Conservation (phyloP, 2,113 vertebrate species). For the Penelope pileata region DNA sequence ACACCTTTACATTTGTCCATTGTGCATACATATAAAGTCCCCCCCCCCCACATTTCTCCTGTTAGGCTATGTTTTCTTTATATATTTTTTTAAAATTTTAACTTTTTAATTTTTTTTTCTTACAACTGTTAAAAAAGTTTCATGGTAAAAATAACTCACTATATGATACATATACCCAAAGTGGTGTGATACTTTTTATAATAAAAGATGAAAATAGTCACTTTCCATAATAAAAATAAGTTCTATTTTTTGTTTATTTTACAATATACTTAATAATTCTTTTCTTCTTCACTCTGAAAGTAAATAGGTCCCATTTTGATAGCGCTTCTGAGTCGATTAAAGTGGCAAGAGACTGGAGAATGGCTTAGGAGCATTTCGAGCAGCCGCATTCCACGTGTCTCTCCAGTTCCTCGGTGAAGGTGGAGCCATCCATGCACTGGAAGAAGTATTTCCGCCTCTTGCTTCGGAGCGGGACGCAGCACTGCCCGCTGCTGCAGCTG, state of each 20-base stretch:
- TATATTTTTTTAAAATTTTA: conserved; percentile 65
- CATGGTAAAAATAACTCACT: conserved; percentile 93
- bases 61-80: conserved; percentile 70
- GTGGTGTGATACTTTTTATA: conserved; percentile 88
- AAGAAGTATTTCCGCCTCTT: conserved; percentile 91
- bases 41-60: conserved; percentile 50
- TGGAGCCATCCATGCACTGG: conserved; percentile 90
- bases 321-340: conserved; percentile 65
- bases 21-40: conserved; percentile 29
- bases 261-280: conserved; percentile 98
- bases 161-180: conserved; percentile 89
- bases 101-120: conserved; percentile 73
- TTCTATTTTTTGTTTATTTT: conserved; percentile 99
- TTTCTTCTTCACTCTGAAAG: conserved; percentile 79
- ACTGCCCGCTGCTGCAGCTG: conserved; percentile 82
- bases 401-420: conserved; percentile 93
- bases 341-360: conserved; percentile 4
- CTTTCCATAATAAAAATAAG: conserved; percentile 99
- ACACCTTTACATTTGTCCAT: conserved; percentile 15
- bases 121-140: conserved; percentile 84
- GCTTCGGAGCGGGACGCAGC: conserved; percentile 89
- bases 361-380: conserved; percentile 81
- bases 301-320: conserved; percentile 74
- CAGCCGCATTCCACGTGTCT: conserved; percentile 92
- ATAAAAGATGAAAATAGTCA: conserved; percentile 91